phyloP scores from a whole-genome alignment of 2,113 vertebrate species.

The Catharus fuscescens region DNA sequence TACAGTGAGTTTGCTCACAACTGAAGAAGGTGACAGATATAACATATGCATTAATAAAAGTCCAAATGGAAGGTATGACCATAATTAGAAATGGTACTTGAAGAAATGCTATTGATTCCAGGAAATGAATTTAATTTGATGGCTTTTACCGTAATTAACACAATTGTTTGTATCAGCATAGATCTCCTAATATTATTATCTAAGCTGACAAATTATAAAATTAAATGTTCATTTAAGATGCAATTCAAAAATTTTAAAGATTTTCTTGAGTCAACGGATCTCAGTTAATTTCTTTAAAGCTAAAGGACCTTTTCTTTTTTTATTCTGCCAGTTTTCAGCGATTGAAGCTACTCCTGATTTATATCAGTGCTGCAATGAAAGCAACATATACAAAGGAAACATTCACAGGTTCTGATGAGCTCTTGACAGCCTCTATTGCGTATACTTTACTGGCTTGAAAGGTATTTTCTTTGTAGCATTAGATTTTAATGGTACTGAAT shows the following conservation, averaged over 20 bases:
- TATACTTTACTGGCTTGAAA: slow-evolving; percentile 52
- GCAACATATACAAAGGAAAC: not conserved
- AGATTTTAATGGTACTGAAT: slow-evolving; percentile 52
- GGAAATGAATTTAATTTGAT: slow-evolving; percentile 77
- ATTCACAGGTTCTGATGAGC: slow-evolving; percentile 32
- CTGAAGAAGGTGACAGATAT: slow-evolving; percentile 71
- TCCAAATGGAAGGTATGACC: slow-evolving; percentile 50
- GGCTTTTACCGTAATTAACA: slow-evolving; percentile 78
- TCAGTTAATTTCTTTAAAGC: slow-evolving; percentile 47
- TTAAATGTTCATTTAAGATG: slow-evolving; percentile 72
- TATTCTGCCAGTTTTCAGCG: not conserved
- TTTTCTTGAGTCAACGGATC: slow-evolving; percentile 61
- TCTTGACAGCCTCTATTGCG: not conserved
- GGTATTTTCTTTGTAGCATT: slow-evolving; percentile 50
- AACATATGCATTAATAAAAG: slow-evolving; percentile 74
- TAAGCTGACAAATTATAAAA: slow-evolving; percentile 77
- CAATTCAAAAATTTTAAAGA: slow-evolving; percentile 64
- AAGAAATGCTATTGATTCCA: slow-evolving; percentile 75
- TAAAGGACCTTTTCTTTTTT: not conserved
- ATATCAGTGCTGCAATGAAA: not conserved
- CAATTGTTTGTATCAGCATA: slow-evolving; percentile 63
- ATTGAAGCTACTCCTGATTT: not conserved
- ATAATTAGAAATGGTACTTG: slow-evolving; percentile 69
- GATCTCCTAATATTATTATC: slow-evolving; percentile 73
- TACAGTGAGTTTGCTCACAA: slow-evolving; percentile 56